Conservation (phyloP, 2,797 vertebrate species). For the Erethizon dorsatum region DNA sequence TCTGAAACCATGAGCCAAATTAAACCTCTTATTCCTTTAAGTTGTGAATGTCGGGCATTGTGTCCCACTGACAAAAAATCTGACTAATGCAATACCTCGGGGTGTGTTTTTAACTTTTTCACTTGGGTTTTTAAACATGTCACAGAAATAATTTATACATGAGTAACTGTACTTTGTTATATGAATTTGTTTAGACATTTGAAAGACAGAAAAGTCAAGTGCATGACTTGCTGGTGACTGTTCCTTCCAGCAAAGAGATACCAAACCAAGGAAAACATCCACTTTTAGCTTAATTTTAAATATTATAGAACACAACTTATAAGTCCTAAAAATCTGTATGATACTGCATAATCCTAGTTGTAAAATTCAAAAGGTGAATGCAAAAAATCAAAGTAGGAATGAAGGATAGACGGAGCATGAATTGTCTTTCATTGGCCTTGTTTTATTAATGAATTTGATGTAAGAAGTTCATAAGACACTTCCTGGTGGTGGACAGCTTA, state of each 20-base stretch:
- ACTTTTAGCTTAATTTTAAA: slow-evolving; percentile 42
- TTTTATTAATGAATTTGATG: slow-evolving; percentile 68
- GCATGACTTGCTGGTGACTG: slow-evolving; percentile 9
- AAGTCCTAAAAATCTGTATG: slow-evolving; percentile 39
- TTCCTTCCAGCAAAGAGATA: slow-evolving; percentile 41
- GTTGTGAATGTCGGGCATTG: too few species aligned
- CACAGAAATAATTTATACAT: slow-evolving; percentile 13
- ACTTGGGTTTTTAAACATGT: background rate
- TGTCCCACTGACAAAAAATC: too few species aligned
- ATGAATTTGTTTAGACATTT: background rate
- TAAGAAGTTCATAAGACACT: slow-evolving; percentile 64
- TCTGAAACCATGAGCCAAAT: too few species aligned
- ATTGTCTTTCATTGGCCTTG: slow-evolving; percentile 52
- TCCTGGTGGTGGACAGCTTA: slow-evolving; percentile 36
- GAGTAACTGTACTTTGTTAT: background rate
- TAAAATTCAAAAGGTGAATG: slow-evolving; percentile 59
- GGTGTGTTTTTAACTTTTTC: slow-evolving; percentile 15
- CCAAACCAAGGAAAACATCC: slow-evolving; percentile 39
- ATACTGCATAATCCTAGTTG: background rate
- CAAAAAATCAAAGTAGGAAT: slow-evolving; percentile 63
- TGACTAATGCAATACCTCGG: background rate
- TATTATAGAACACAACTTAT: slow-evolving; percentile 42
- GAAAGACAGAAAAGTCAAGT: slow-evolving; percentile 21
- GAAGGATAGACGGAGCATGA: background rate
- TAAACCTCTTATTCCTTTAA: too few species aligned